phyloP scores from a whole-genome alignment of 1,140 invertebrate species.

The Chrysopa pallens region DNA sequence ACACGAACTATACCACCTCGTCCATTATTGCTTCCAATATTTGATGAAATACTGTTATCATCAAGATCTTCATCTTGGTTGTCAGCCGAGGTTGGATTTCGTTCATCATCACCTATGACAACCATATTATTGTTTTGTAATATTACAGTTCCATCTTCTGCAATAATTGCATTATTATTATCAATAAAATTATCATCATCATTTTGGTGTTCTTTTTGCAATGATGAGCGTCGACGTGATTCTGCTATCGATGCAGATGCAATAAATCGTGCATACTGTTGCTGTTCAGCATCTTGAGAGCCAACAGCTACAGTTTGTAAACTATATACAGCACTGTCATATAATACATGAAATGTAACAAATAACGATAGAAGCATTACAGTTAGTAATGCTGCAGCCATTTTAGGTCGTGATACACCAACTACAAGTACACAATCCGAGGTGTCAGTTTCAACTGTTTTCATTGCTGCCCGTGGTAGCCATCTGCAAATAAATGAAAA shows the following conservation, averaged over 20 bases:
- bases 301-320: slow-evolving; percentile 34
- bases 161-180: neutral
- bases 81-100: slow-evolving; percentile 12
- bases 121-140: neutral
- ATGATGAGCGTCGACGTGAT: neutral
- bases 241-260: neutral
- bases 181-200: neutral
- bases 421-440: slow-evolving; percentile 63
- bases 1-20: neutral
- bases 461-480: slow-evolving; percentile 56
- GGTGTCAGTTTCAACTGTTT: slow-evolving; percentile 53
- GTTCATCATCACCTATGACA: slow-evolving; percentile 3
- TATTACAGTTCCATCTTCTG: too few species aligned
- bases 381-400: slow-evolving; percentile 57
- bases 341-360: slow-evolving; percentile 62
- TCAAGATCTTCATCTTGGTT: slow-evolving; percentile 14
- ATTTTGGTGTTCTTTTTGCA: neutral
- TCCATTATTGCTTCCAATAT: slow-evolving; percentile 1
- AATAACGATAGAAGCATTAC: slow-evolving; percentile 58
- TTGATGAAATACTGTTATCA: slow-evolving; percentile 14
- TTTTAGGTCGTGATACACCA: slow-evolving; percentile 56
- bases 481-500: slow-evolving; percentile 34
- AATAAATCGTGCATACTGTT: neutral
- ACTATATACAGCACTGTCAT: slow-evolving; percentile 65
- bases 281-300: slow-evolving; percentile 3